Evolutionary conservation across 1,140 invertebrate genomes (phyloP), one percentile per base, ranked within the genome.

Genomic region (Drosophila pectinifera): DNA sequence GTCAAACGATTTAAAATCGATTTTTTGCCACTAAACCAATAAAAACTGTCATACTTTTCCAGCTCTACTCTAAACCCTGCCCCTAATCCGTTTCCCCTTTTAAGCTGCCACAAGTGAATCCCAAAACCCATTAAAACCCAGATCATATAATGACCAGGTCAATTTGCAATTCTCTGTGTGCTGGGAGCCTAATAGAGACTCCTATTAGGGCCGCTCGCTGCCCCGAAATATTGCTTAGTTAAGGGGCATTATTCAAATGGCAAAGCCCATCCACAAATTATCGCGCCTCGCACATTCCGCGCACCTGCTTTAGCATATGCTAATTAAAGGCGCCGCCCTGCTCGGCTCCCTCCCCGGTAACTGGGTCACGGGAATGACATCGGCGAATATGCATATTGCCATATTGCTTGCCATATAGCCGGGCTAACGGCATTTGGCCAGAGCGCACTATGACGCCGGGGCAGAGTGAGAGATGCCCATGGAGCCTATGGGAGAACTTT

Each of bases 281-380:
- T 72, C 64, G 57, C 41, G 38, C 31, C 57, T 77, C 56, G 74
- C 43, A 70, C 57, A 58, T 41, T 18, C 28, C 39, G 41, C 18
- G n/a, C 48, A 69, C 67, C 67, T 69, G 64, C 64, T 67, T 31
- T 39, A 31, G 41, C 59, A 73, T 73, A 88, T 89, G 84, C 83
- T 88, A 88, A 88, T 88, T 89, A 89, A 83, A 80, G 79, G 70
- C 58, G 36, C 41, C 46, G 49, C 26, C 34, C 24, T 41, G 28
- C 14, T 10, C 18, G 18, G 10, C 14, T 34, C 22, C 4, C n/a
- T 22, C 22, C 42, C 39, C 20, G 54, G 28, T 65, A 88, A 89
- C 84, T 88, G 76, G 83, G 83, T 88, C 83, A 88, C 61, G 62
- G n/a, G 72, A 55, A 74, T 74, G 80, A 85, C 81, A 81, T 67